phyloP scores from a whole-genome alignment of 2,113 vertebrate genomes.

The Plecturocebus donacophilus region DNA sequence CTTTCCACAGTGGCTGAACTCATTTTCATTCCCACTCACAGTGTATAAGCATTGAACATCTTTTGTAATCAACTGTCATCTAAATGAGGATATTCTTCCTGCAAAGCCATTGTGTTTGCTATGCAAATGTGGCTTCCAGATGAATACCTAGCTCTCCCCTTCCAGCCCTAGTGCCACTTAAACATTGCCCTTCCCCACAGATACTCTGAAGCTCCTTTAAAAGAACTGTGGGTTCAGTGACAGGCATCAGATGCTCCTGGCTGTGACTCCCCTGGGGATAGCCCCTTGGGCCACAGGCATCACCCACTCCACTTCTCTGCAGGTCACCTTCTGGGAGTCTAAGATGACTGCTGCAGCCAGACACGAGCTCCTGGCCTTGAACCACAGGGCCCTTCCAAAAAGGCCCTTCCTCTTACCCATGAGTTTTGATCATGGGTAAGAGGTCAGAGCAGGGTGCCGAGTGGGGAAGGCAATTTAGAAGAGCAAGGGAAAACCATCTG shows the following conservation, averaged over 20 bases:
- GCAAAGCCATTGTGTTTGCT: background rate
- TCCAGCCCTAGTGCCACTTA: no score
- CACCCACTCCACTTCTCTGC: rapidly evolving
- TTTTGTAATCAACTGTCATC: background rate
- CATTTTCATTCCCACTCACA: no score
- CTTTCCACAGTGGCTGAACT: no score
- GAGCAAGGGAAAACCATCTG: background rate
- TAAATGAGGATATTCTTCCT: no score
- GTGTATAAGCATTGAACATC: no score
- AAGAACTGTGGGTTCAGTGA: no score
- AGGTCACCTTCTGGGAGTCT: background rate
- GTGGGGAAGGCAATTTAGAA: background rate
- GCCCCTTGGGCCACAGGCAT: background rate
- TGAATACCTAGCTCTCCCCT: background rate
- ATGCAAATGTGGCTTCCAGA: background rate
- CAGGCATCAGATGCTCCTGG: background rate
- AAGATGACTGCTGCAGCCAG: background rate
- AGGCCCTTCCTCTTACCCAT: no score
- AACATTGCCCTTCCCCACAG: rapidly evolving
- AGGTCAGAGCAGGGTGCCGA: background rate
- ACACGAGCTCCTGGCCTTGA: background rate
- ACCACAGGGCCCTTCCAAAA: background rate
- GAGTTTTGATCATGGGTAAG: background rate
- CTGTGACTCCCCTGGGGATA: background rate
- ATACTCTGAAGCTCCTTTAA: background rate